These are phyloP conservation scores for Notodonta dromedarius DNA, from an alignment of 2,888 invertebrate genomes.

Conservation along the genomic window DNA sequence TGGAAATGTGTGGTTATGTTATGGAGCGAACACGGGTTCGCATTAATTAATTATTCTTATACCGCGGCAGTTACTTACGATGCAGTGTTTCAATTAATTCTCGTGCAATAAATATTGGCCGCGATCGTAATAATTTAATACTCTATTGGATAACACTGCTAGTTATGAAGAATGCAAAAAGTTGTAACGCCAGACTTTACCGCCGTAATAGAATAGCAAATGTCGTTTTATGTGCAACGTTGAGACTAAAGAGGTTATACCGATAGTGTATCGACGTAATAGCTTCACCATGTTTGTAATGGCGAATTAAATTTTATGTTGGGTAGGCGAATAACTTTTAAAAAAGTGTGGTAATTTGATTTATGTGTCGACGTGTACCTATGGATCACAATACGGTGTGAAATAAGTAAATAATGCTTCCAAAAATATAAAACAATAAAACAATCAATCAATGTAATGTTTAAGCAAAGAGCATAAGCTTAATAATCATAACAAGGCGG, in stretches of 20 bases:
- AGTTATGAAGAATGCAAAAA: conserved; percentile 47
- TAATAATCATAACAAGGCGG: too few relatives aligned
- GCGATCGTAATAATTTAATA: conserved; percentile 56
- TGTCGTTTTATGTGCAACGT: conserved; percentile 28
- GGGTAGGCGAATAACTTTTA: conserved; percentile 16
- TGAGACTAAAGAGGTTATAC: conserved; percentile 24
- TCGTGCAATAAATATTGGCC: conserved; percentile 55
- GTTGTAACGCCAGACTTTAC: conserved; percentile 42
- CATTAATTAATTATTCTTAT: conserved; percentile 52
- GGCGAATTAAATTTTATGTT: conserved; percentile 33
- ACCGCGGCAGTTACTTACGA: conserved; percentile 35
- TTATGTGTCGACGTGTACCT: conserved; percentile 19
- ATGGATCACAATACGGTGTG: conserved; percentile 24
- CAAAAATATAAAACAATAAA: conserved; percentile 15
- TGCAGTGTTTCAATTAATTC: conserved; percentile 61
- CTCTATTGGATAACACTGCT: conserved; percentile 45
- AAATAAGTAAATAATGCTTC: conserved; percentile 35
- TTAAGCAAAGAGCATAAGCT: background rate
- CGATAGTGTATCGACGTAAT: conserved; percentile 33
- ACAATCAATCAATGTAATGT: conserved; percentile 15
- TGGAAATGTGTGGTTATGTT: conserved; percentile 32
- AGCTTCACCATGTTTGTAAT: conserved; percentile 26
- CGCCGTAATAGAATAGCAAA: conserved; percentile 42
- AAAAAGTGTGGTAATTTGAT: conserved; percentile 31
- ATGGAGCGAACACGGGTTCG: conserved; percentile 25